Base-by-base conservation (phyloP, 2,888 invertebrate genomes). In the Cosmia trapezina region DNA sequence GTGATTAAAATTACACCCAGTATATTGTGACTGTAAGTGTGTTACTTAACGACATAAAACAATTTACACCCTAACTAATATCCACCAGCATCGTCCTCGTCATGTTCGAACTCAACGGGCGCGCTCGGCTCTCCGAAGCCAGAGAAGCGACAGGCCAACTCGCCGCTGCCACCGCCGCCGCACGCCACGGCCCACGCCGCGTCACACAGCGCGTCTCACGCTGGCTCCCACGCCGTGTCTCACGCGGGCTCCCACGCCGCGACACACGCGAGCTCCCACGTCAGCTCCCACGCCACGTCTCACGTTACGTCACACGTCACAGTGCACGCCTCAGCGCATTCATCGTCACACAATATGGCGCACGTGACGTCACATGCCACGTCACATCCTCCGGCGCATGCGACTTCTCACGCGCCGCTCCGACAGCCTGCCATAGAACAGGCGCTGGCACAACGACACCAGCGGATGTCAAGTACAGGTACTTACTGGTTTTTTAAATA, bases 71-170 rank as follows among this genome's bases (percentile, higher is more conserved):
- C 7, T 37, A 22, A 59, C 37, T 51, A 43, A 61, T 60, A 2
- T 59, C 14, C 63, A 54, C 4, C 84, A 95, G 96, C 94, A 94
- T 98, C 98, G 3, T 98, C 98, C 17, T 98, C 98, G 7, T 98
- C 98, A 1, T 97, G 97, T 80, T 97, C 97, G 22, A 97, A 97
- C 81, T 97, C 97, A 8, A 97, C 97, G 82, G 97, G 97, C 47
- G 98, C 97, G 87, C 94, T 98, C n/a, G 98, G 98, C 19, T 98
- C 98, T 0, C 98, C 98, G 0, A 98, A 98, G 91, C 98, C 98
- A 0, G 98, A 98, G 93, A 98, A 98, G 94, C 97, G 98, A 4
- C 98, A 98, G 92, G 98, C 98, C 0, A 98, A 98, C 92, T 98
- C 98, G 0, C 98, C 98, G 0, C 93, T 98, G 45, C 98, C 98